phyloP scores from a whole-genome alignment of 2,113 vertebrate species.

The Narcine bancroftii region DNA sequence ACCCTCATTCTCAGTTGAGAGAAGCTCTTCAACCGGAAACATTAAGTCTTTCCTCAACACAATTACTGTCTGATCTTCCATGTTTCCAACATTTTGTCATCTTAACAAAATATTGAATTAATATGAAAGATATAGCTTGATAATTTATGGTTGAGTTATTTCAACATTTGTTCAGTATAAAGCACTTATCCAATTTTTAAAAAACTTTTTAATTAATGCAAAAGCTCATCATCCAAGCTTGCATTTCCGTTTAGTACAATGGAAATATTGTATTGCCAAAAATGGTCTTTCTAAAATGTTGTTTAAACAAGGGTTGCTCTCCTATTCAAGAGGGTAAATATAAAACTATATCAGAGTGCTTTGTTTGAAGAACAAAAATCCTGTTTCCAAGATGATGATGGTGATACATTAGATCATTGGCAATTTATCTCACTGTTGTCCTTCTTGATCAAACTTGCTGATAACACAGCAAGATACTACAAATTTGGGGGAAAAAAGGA shows the following conservation, averaged over 20 bases:
- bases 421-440: neutral
- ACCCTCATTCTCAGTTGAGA: too few species aligned
- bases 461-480: too few species aligned
- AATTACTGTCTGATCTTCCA: too few species aligned
- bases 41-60: too few species aligned
- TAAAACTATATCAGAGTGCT: neutral
- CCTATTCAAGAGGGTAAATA: neutral
- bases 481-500: too few species aligned
- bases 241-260: neutral
- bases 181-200: neutral
- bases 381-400: neutral
- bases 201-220: neutral
- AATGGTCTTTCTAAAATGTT: neutral
- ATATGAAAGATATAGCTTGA: neutral
- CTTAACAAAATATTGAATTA: too few species aligned
- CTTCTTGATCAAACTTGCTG: neutral
- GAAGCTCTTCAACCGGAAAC: too few species aligned
- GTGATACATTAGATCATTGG: neutral
- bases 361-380: neutral
- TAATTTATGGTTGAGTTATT: neutral
- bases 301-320: neutral
- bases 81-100: too few species aligned
- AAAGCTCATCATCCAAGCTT: neutral
- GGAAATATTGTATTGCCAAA: neutral
- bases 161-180: neutral